Evolutionary conservation across 2,797 vertebrate genomes (phyloP).

Genomic region (Tachyglossus aculeatus): DNA sequence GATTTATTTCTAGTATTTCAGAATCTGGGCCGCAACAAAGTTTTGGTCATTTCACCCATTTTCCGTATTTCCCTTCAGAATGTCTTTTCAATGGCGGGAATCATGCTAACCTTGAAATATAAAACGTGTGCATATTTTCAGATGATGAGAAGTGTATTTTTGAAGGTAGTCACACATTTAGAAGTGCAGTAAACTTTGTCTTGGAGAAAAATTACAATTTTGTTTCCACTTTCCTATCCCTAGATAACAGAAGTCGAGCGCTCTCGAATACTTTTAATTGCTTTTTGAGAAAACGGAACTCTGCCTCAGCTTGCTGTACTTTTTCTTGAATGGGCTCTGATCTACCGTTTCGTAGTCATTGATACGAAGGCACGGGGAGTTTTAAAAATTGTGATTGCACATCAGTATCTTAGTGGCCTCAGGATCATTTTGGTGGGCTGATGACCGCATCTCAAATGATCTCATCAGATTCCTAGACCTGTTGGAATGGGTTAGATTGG

Average conservation of each 20-base stretch:
- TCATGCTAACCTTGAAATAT: constrained; percentile 59
- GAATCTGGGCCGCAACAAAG: constrained; percentile 64
- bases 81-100: constrained; percentile 59
- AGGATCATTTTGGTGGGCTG: constrained; percentile 32
- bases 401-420: constrained; percentile 52
- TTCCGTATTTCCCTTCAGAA: constrained; percentile 70
- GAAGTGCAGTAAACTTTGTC: constrained; percentile 63
- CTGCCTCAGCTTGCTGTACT: constrained; percentile 49
- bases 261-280: constrained; percentile 29
- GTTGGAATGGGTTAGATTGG: constrained; percentile 2
- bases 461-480: constrained; percentile 39
- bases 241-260: constrained; percentile 27
- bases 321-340: constrained; percentile 53
- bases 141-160: constrained; percentile 66
- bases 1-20: constrained; percentile 62
- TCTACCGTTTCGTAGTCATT: constrained; percentile 54
- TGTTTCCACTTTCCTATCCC: constrained; percentile 51
- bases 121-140: constrained; percentile 57
- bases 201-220: constrained; percentile 53
- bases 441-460: constrained; percentile 32
- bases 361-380: constrained; percentile 60
- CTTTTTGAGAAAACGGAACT: constrained; percentile 44
- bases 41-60: constrained; percentile 57
- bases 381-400: constrained; percentile 59
- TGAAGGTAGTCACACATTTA: constrained; percentile 57